phyloP scores from a whole-genome alignment of 2,888 invertebrate genomes.

The Ditylenchus weischeri region DNA sequence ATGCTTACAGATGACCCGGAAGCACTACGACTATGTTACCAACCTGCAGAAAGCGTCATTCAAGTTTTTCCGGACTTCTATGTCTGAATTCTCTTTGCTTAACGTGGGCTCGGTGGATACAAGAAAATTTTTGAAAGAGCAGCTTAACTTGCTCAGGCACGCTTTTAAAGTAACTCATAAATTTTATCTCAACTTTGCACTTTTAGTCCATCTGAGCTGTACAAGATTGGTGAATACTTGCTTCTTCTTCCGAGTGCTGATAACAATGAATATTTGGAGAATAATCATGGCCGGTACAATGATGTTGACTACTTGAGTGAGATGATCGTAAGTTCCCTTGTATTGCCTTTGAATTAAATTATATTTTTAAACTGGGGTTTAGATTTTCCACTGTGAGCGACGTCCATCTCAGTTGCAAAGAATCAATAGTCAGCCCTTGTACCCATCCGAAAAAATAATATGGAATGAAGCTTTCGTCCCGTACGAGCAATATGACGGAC shows the following conservation, averaged over 20 bases:
- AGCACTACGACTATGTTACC: constrained; percentile 87
- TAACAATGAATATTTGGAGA: constrained; percentile 63
- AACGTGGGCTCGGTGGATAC: constrained; percentile 95
- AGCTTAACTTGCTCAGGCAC: constrained; percentile 66
- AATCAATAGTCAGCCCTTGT: constrained; percentile 93
- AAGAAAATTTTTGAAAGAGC: constrained; percentile 68
- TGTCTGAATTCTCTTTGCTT: constrained; percentile 80
- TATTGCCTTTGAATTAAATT: no score
- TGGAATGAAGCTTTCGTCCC: constrained; percentile 99
- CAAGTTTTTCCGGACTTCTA: constrained; percentile 62
- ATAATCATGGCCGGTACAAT: constrained; percentile 29
- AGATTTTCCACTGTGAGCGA: constrained; percentile 47
- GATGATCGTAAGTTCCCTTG: constrained; percentile 64
- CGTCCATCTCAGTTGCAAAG: constrained; percentile 72
- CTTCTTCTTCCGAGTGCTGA: constrained; percentile 77
- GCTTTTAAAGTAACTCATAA: not conserved
- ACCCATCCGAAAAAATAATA: constrained; percentile 93
- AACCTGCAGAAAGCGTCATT: constrained; percentile 90
- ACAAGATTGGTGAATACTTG: constrained; percentile 80
- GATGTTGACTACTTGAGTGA: constrained; percentile 59
- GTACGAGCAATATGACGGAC: constrained; percentile 91
- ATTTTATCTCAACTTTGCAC: no score
- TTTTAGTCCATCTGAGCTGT: constrained; percentile 73
- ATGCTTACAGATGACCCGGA: constrained; percentile 71
- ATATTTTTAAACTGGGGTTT: not conserved